These are phyloP conservation scores for Natator depressus DNA, from an alignment of 2,113 vertebrate genomes.

Conservation along the genomic window DNA sequence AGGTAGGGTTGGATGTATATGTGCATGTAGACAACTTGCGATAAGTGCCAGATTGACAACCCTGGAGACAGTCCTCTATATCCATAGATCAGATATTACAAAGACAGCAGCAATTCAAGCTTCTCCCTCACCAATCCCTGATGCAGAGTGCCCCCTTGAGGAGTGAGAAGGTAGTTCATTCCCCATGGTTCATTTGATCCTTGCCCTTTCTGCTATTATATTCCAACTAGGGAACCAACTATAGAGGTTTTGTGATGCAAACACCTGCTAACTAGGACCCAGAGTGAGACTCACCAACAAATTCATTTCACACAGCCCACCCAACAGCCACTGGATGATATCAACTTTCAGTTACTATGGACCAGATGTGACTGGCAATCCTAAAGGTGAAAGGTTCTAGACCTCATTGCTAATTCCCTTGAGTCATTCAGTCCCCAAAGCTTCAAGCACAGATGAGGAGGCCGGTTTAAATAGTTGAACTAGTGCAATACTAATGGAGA, in stretches of 20 bases:
- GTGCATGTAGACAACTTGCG: not conserved
- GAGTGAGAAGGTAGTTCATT: not conserved
- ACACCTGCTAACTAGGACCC: not conserved
- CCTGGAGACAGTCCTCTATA: not conserved
- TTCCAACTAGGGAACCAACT: not conserved
- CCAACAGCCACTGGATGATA: not conserved
- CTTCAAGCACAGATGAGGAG: not conserved
- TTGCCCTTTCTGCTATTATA: not conserved
- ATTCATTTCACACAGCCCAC: not conserved
- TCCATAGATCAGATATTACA: rapidly evolving
- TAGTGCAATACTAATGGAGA: not conserved
- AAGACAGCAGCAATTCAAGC: not conserved
- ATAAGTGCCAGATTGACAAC: not conserved
- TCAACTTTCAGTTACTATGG: not conserved
- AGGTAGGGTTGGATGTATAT: not conserved
- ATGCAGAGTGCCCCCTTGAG: not conserved
- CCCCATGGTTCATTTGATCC: not conserved
- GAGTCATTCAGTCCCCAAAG: not conserved
- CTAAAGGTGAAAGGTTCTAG: not conserved
- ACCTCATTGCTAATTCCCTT: not conserved
- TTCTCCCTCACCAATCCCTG: not conserved
- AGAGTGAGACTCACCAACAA: not conserved
- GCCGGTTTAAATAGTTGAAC: not conserved
- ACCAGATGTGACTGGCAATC: not conserved
- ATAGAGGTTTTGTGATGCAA: not conserved